Conservation (phyloP, 2,888 invertebrate species). For the Lamproptera curius region DNA sequence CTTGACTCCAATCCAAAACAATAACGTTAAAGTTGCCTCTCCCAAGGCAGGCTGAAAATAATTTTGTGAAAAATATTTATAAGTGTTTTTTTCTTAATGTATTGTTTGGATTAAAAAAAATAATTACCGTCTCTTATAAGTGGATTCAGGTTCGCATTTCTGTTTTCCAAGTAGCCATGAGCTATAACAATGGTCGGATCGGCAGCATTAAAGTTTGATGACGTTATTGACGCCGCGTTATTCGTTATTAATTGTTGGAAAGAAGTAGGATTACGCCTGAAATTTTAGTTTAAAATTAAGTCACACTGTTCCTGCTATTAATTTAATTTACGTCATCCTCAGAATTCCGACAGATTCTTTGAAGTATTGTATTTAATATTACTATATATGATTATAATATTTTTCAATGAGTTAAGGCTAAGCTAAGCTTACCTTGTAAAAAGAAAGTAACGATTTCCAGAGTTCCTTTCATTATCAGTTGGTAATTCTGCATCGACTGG, state of each 20-base stretch:
- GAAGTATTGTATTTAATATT: neutral
- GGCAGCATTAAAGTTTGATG: conserved; percentile 44
- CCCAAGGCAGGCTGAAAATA: conserved; percentile 41
- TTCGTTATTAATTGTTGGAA: conserved; percentile 38
- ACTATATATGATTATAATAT: no score
- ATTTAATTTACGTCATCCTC: no score
- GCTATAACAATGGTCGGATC: conserved; percentile 40
- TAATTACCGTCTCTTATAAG: conserved; percentile 38
- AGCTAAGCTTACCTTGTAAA: conserved; percentile 3
- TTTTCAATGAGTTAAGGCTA: no score
- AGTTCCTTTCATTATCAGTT: neutral
- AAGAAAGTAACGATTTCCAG: conserved; percentile 8
- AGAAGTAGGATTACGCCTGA: conserved; percentile 28
- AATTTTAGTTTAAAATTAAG: no score
- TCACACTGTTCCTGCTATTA: no score
- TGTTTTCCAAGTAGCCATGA: conserved; percentile 52
- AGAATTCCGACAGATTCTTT: no score
- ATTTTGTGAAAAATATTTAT: no score
- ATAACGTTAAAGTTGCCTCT: conserved; percentile 55
- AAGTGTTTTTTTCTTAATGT: no score
- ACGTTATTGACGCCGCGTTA: conserved; percentile 36
- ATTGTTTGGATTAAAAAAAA: no score
- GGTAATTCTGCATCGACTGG: neutral
- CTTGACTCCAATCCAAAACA: conserved; percentile 56
- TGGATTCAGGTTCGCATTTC: conserved; percentile 40